Evolutionary conservation across 2,113 vertebrate genomes (phyloP), one percentile per base, ranked within the genome.

Genomic region (Pipa parva): DNA sequence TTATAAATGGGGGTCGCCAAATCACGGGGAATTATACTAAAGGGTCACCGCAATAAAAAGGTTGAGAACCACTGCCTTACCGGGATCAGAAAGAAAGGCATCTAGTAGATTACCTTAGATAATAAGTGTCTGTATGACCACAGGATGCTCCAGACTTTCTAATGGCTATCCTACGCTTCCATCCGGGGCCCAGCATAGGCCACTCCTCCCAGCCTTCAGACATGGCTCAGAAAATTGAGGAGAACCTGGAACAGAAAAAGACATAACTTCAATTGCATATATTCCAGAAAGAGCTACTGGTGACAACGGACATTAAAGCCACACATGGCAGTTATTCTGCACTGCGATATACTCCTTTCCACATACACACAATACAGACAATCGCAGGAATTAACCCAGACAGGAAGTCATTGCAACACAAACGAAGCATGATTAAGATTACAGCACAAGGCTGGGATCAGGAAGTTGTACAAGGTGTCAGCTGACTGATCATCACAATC

Each of bases 81-180:
- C n/a, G n/a, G n/a, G n/a, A n/a, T n/a, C n/a, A n/a, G n/a, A n/a
- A n/a, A n/a, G n/a, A n/a, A n/a, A n/a, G n/a, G n/a, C n/a, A 10
- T 13, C 2, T 10, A 37, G 8, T 37, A 37, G 8, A 15, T 39
- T 89, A 94, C 93, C 93, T 91, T 63, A 88, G 71, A 58, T 95
- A 95, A 74, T 95, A 95, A 1, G 89, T 88, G 77, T 95, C 93
- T 48, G 84, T 89, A 33, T 91, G 90, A 42, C 92, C 92, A 7
- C 88, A 75, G 51, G 89, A 89, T 4, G 75, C 79, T 11, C 92
- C 92, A 5, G 89, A 92, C 33, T 90, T 91, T 1, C 93, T 90
- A 29, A 89, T 78, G 42, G 88, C 87, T 72, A 89, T 87, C 71
- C 87, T 90, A 18, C 92, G 88, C 74, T 92, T 93, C 93, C 93